A percentile compares a stretch with the other conserved stretches of the same genome.
phyloP scores from a whole-genome alignment of 2,113 vertebrate genomes.

The Corydoras maculifer region DNA sequence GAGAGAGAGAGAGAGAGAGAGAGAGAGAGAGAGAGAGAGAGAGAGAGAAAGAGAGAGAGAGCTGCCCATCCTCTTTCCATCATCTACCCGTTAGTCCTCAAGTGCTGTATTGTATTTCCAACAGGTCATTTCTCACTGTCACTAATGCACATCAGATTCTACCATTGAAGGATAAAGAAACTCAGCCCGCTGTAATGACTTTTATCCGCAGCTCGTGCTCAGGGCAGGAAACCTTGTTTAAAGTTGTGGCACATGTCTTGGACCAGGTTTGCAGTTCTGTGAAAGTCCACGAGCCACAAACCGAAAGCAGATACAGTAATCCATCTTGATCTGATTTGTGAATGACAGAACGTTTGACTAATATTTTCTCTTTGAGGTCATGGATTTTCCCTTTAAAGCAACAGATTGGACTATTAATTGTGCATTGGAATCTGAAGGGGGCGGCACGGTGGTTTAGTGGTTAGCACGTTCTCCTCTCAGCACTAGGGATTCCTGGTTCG shows the following conservation, averaged over 20 bases:
- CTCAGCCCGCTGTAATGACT: slow-evolving; percentile 60
- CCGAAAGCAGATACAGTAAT: slow-evolving; percentile 57
- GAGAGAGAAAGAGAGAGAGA: too few species aligned
- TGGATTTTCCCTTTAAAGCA: too few species aligned
- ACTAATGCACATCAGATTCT: slow-evolving; percentile 69
- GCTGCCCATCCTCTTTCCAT: slow-evolving; percentile 3
- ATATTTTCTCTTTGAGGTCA: slow-evolving; percentile 49
- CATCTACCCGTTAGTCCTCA: slow-evolving; percentile 40
- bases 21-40: too few species aligned
- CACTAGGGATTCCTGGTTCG: too few species aligned
- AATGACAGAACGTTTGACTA: slow-evolving; percentile 58
- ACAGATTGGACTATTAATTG: too few species aligned
- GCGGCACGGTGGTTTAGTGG: too few species aligned
- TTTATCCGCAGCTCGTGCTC: slow-evolving; percentile 60
- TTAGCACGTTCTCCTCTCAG: too few species aligned
- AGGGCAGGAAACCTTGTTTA: slow-evolving; percentile 65
- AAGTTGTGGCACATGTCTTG: slow-evolving; percentile 54
- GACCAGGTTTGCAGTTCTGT: slow-evolving; percentile 50
- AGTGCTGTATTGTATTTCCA: slow-evolving; percentile 69
- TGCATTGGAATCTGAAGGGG: too few species aligned
- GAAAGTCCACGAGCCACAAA: slow-evolving; percentile 57
- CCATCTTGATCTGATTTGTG: slow-evolving; percentile 68
- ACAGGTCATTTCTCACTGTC: slow-evolving; percentile 68
- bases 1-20: too few species aligned
- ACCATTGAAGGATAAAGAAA: slow-evolving; percentile 61